Evolutionary conservation across 2,113 vertebrate genomes (phyloP).

Genomic region (Rhabdornis inornatus): DNA sequence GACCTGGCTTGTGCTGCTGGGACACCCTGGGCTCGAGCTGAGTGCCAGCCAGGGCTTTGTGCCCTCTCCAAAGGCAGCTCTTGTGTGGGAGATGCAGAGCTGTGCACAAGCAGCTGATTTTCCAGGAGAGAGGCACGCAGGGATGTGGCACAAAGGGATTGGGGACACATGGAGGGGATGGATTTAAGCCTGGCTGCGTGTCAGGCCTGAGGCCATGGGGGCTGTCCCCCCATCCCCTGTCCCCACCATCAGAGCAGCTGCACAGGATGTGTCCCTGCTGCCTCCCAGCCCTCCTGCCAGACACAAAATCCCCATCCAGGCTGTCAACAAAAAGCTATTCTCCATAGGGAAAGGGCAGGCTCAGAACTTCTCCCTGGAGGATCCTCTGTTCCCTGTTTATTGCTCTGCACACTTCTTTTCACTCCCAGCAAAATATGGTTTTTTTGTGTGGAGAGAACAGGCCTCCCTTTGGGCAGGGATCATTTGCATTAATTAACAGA

Average conservation of each 20-base stretch:
- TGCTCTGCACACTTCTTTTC: not conserved
- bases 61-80: not conserved
- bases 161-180: not conserved
- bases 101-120: rapidly evolving
- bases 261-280: not conserved
- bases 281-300: not conserved
- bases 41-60: rapidly evolving
- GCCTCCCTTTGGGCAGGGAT: slow-evolving; percentile 57
- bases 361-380: not conserved
- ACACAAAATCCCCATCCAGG: not conserved
- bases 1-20: not conserved
- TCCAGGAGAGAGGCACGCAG: rapidly evolving
- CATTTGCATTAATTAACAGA: slow-evolving; percentile 64
- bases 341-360: slow-evolving; percentile 33
- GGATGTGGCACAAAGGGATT: not conserved
- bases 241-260: not conserved
- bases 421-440: not conserved
- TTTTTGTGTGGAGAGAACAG: slow-evolving; percentile 29
- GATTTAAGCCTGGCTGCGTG: rapidly evolving
- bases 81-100: not conserved
- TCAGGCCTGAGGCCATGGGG: not conserved
- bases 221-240: not conserved
- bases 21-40: not conserved
- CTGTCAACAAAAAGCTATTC: slow-evolving; percentile 22
- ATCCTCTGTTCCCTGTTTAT: not conserved